A percentile compares a stretch with the other conserved stretches of the same genome.
Conservation (phyloP, 2,113 vertebrate genomes). For the Paracanthobrama guichenoti region DNA sequence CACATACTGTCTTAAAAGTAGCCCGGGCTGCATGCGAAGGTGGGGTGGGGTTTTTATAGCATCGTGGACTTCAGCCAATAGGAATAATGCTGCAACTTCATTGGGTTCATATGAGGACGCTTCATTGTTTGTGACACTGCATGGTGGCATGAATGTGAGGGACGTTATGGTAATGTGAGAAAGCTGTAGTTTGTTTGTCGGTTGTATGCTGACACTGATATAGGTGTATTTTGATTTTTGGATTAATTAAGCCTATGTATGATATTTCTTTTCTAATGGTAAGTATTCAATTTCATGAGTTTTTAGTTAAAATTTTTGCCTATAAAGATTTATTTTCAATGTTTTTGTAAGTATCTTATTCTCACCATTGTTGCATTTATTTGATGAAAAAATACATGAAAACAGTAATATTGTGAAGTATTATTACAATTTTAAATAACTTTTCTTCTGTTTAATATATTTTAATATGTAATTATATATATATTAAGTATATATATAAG, state of each 20-base stretch:
- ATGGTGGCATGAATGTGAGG: background rate
- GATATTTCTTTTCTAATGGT: background rate
- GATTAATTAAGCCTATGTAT: background rate
- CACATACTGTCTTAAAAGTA: slow-evolving; percentile 20
- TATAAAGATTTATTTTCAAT: background rate
- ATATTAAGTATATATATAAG: no score
- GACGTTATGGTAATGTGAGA: background rate
- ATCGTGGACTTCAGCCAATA: background rate
- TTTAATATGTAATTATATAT: background rate
- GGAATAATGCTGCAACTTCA: background rate
- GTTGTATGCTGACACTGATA: background rate
- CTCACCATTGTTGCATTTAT: background rate
- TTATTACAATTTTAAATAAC: background rate
- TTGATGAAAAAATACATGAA: background rate
- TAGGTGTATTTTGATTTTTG: background rate
- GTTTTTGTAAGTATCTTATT: background rate
- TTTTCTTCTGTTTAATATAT: background rate
- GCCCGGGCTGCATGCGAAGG: background rate
- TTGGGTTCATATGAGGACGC: background rate
- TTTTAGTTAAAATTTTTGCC: background rate
- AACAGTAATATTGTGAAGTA: background rate
- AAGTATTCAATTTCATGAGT: background rate
- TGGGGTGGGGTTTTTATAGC: background rate
- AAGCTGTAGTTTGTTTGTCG: background rate
- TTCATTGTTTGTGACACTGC: background rate